Base-by-base conservation (phyloP, 1,140 invertebrate genomes). In the Nomia melanderi region DNA sequence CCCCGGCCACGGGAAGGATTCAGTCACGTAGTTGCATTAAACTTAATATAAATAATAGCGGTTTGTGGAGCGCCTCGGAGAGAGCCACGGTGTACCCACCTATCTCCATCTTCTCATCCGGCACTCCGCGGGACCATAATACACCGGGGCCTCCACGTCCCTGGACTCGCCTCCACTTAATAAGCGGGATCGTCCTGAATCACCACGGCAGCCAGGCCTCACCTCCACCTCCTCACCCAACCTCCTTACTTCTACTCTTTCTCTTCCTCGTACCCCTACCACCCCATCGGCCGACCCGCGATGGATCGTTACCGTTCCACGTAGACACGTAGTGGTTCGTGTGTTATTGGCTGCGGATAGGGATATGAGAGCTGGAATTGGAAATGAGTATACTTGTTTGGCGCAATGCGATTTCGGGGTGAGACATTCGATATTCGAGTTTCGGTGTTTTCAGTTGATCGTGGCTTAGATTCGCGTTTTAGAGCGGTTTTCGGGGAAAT, bases 21-120 rank as follows among this genome's bases (percentile, higher is more conserved):
- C 91, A 92, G 91, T 92, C 91, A 92, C 91, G 91, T 92, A 92
- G 88, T 92, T 92, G 91, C 91, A 92, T 92, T 92, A 92, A 92
- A 92, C 91, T 92, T 92, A 92, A 92, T 92, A 92, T 92, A 92
- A 92, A 92, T 92, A 92, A 92, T 92, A 92, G 91, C 91, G 89
- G 91, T 92, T 92, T 92, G 91, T 91, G 90, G 90, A 92, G 90
- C 90, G 90, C 89, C 89, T 84, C 77, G 47, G 47, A 53, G 82
- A 79, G 83, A 75, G 78, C 79, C 65, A 65, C 81, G 73, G 85
- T 87, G 86, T 91, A 91, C 88, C 88, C 83, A 88, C 84, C 91
- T 91, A 92, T 91, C 90, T 92, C 89, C 89, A 90, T 91, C 90
- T 91, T 85, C 76, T 70, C 87, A 78, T 82, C 78, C 77, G 72